A percentile compares a stretch with the other conserved stretches of the same genome.
Evolutionary conservation across 2,888 invertebrate genomes (phyloP).

Genomic region (Neoascia interrupta): DNA sequence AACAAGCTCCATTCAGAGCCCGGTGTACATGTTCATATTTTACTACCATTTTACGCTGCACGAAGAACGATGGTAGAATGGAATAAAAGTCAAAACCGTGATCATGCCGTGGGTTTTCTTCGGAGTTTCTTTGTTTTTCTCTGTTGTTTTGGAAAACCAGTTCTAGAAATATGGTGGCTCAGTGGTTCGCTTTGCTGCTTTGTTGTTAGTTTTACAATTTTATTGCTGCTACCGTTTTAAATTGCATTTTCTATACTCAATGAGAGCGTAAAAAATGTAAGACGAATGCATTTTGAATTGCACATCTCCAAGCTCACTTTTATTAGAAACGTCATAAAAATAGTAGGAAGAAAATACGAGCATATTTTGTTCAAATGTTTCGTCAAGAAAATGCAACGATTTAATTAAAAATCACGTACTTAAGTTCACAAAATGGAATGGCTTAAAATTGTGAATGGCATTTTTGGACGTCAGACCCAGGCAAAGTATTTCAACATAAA

Average conservation of each 20-base stretch:
- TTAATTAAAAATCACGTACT: no score
- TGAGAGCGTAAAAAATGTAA: background rate
- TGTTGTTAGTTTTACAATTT: constrained; percentile 37
- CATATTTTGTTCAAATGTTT: no score
- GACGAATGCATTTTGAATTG: no score
- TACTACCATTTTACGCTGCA: constrained; percentile 43
- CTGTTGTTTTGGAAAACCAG: constrained; percentile 35
- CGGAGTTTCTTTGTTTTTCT: background rate
- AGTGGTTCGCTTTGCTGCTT: constrained; percentile 6
- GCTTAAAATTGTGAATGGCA: no score
- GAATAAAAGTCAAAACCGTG: constrained; percentile 61
- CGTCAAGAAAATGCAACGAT: no score
- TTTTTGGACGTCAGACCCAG: no score
- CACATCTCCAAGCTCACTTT: no score
- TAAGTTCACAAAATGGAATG: no score
- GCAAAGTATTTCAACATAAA: no score
- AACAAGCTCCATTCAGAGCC: constrained; percentile 32
- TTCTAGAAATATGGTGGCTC: constrained; percentile 38
- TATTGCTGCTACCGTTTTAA: constrained; percentile 57
- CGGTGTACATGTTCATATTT: constrained; percentile 15
- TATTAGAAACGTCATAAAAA: no score
- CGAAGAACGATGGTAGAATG: background rate
- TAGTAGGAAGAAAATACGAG: no score
- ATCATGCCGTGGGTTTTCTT: constrained; percentile 42
- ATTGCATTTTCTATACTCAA: constrained; percentile 50